Conservation (phyloP, 2,888 invertebrate species). For the Hyles lineata region DNA sequence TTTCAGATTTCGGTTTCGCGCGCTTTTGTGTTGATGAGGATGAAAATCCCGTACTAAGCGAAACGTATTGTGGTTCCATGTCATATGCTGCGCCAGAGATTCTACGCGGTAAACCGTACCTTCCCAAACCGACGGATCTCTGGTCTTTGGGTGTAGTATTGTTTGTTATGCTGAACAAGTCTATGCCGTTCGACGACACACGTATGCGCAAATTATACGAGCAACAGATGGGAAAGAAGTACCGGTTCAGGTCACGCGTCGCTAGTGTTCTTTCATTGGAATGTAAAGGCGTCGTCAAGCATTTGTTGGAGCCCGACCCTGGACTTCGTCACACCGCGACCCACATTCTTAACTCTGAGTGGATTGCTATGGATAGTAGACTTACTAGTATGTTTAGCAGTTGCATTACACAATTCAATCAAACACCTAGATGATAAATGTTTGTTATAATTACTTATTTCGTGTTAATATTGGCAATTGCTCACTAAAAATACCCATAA, state of each 20-base stretch:
- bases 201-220: constrained; percentile 90
- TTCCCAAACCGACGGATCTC: constrained; percentile 89
- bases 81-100: constrained; percentile 96
- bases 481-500: too few relatives aligned
- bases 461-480: too few relatives aligned
- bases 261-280: constrained; percentile 82
- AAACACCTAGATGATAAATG: too few relatives aligned
- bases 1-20: constrained; percentile 94
- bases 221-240: constrained; percentile 85
- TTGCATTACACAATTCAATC: background rate
- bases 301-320: constrained; percentile 89
- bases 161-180: constrained; percentile 92
- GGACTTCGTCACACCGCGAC: constrained; percentile 83
- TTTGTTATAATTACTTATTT: too few relatives aligned
- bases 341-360: constrained; percentile 85
- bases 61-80: constrained; percentile 94
- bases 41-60: constrained; percentile 84
- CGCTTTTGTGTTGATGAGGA: constrained; percentile 72
- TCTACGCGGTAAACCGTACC: constrained; percentile 89
- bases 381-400: constrained; percentile 72
- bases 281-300: constrained; percentile 86
- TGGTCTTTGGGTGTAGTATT: constrained; percentile 93
- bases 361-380: constrained; percentile 89
- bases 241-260: constrained; percentile 87
- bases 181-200: constrained; percentile 93